Evolutionary conservation across 2,888 invertebrate species (phyloP), one percentile per base, ranked within the genome.

Genomic region (Acrobasis consociella): DNA sequence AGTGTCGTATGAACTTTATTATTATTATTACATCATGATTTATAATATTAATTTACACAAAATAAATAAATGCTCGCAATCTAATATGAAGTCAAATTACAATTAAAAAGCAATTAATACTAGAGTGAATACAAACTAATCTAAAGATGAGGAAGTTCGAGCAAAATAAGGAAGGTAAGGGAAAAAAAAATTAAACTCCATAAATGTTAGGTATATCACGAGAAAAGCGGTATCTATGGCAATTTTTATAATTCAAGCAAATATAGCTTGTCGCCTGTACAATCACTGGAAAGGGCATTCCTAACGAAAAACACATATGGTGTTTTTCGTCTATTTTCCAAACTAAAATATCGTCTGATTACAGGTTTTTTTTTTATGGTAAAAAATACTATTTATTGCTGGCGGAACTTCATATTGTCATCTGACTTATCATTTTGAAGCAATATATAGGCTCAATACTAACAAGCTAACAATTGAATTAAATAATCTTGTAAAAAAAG

Each of bases 11-110:
- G 86, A 88, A 87, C 80, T 88, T 89, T 89, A 88, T 86, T 86
- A 80, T 31, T 76, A 85, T 83, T 85, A 83, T 83, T 82, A 87
- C 83, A 90, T 87, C 85, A 89, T 89, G 89, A 91, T 90, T 83
- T 80, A 85, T 81, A 84, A 87, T 85, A 85, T 88, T 85, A 88
- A 83, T 86, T 86, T 87, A 84, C 84, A 87, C 81, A 83, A 75
- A 86, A 89, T 87, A 91, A 91, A 90, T 90, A 91, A 91, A 91
- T 91, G 91, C 90, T 83, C 80, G 82, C 78, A 81, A 81, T 83
- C 73, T 77, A 76, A 81, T 77, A 78, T 77, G 76, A 80, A 72
- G 85, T 89, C 84, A 83, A 80, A 78, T 78, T 77, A 64, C 61
- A 73, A 71, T 67, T 83, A 82, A 81, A 83, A 86, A 83, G 80